Evolutionary conservation across 2,888 invertebrate species (phyloP).

Genomic region (Diaphora mendica): DNA sequence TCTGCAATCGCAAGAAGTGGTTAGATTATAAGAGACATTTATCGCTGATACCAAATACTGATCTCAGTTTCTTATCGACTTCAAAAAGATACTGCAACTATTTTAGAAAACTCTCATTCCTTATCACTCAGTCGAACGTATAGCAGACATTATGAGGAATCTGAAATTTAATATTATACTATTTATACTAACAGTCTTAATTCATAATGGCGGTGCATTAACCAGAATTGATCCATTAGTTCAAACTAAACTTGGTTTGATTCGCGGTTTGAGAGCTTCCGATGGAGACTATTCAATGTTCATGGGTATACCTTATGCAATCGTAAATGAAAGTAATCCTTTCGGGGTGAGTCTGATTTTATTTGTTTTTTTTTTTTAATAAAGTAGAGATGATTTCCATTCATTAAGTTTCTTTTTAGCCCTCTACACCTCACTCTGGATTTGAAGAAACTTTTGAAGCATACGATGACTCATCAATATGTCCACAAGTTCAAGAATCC

Average conservation of each 20-base stretch:
- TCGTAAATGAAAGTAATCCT: conserved; percentile 60
- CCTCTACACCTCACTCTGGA: conserved; percentile 55
- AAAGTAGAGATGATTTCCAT: neutral
- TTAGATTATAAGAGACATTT: conserved; percentile 4
- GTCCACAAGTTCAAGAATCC: conserved; percentile 64
- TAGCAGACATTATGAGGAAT: conserved; percentile 36
- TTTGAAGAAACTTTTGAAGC: conserved; percentile 65
- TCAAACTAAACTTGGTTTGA: conserved; percentile 59
- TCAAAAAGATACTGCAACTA: neutral
- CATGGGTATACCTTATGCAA: conserved; percentile 71
- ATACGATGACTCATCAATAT: conserved; percentile 62
- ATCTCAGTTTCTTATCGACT: conserved; percentile 1
- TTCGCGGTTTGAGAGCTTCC: conserved; percentile 61
- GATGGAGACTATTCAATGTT: conserved; percentile 70
- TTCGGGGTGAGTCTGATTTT: conserved; percentile 64
- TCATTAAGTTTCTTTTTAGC: conserved; percentile 49
- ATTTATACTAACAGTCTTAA: conserved; percentile 29
- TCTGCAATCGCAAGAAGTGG: neutral
- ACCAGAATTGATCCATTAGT: conserved; percentile 63
- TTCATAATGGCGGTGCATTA: conserved; percentile 38
- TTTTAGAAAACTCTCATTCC: neutral
- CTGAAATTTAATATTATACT: conserved; percentile 27
- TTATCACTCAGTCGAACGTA: conserved; percentile 2
- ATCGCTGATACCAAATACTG: neutral
- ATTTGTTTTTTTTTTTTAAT: neutral